These are phyloP conservation scores for Danio rerio DNA, from an alignment of 2,113 vertebrate species.

Conservation along the genomic window GRCz12tu NC_133200.1:21431501-21432000, in stretches of 20 bases:
- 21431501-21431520: conserved; percentile 22
- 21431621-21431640: conserved; percentile 1
- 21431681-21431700: too few relatives aligned
- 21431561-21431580: neutral
- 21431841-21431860: neutral
- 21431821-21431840: too few relatives aligned
- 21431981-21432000: too few relatives aligned
- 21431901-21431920: too few relatives aligned
- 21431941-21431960: too few relatives aligned
- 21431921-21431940: too few relatives aligned
- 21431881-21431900: too few relatives aligned
- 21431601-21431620: conserved; percentile 11
- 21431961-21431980: too few relatives aligned
- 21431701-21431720: too few relatives aligned
- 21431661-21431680: neutral
- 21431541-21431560: conserved; percentile 3
- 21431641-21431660: neutral
- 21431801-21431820: neutral
- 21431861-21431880: neutral
- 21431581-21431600: neutral
- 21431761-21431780: too few relatives aligned
- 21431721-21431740: too few relatives aligned
- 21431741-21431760: too few relatives aligned
- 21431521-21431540: neutral
- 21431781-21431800: neutral